A percentile compares a stretch with the other conserved stretches of the same genome.
Evolutionary conservation across 2,797 vertebrate genomes (phyloP).

Genomic region (Taenioides sp.): DNA sequence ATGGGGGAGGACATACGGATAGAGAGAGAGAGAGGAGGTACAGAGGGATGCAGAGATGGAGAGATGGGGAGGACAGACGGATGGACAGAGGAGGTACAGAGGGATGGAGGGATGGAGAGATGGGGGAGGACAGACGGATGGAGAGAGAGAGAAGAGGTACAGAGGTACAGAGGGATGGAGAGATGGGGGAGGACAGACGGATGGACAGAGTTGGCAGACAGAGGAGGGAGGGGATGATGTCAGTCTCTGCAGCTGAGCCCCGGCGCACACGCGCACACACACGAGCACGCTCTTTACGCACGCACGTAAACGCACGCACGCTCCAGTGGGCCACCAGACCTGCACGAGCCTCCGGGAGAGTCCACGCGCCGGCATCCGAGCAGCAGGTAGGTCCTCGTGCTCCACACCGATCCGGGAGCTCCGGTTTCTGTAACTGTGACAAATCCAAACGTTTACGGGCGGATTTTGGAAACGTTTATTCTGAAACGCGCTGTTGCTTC

Average conservation of each 20-base stretch:
- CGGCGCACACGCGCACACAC: slow-evolving; percentile 67
- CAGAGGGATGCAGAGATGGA: background rate
- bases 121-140: too few species aligned
- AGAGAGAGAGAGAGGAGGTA: too few species aligned
- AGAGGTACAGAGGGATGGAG: too few species aligned
- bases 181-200: too few species aligned
- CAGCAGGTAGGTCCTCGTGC: slow-evolving; percentile 72
- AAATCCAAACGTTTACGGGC: slow-evolving; percentile 6
- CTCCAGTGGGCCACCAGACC: slow-evolving; percentile 30
- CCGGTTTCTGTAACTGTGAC: slow-evolving; percentile 37
- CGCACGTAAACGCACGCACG: background rate
- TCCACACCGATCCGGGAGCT: slow-evolving; percentile 55
- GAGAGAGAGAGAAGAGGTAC: too few species aligned
- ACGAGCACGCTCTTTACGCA: slow-evolving; percentile 1
- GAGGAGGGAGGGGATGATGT: slow-evolving; percentile 84
- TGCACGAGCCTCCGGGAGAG: slow-evolving; percentile 43
- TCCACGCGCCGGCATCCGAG: slow-evolving; percentile 54
- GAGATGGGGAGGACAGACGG: too few species aligned
- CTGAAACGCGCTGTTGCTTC: slow-evolving; percentile 11
- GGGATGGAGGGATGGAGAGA: background rate
- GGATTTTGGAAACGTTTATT: slow-evolving; percentile 25
- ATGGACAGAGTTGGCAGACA: slow-evolving; percentile 55
- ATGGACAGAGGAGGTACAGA: too few species aligned
- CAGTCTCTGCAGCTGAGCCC: slow-evolving; percentile 85
- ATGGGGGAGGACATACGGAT: too few species aligned